These are phyloP conservation scores for Molorchus minor DNA, from an alignment of 2,888 invertebrate genomes.

Conservation along the genomic window DNA sequence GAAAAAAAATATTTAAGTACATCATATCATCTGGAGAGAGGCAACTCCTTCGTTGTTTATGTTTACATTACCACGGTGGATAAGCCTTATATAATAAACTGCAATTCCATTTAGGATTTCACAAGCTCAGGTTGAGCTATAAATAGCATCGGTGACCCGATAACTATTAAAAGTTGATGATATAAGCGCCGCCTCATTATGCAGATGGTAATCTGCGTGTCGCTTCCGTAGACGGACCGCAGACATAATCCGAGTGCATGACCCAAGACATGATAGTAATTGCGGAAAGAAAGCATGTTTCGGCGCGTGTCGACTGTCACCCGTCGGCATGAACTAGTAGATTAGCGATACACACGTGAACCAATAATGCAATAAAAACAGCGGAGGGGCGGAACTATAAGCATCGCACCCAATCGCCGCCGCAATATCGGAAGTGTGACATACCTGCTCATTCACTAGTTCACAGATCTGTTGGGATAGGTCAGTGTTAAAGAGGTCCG, in stretches of 20 bases:
- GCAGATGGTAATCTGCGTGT: conserved; percentile 18
- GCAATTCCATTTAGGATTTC: no score
- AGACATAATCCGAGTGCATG: conserved; percentile 17
- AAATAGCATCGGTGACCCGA: no score
- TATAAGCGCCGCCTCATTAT: conserved; percentile 10
- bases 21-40: no score
- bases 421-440: conserved; percentile 59
- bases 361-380: conserved; percentile 60
- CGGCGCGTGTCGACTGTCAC: conserved; percentile 59
- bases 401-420: conserved; percentile 55
- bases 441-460: conserved; percentile 50
- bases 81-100: no score
- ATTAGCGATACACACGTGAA: conserved; percentile 54
- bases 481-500: conserved; percentile 52
- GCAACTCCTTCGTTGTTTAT: no score
- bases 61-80: no score
- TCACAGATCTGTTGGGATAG: conserved; percentile 52
- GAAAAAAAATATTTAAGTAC: no score
- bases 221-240: conserved; percentile 15
- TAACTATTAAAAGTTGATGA: conserved; percentile 7
- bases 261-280: conserved; percentile 28
- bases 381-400: conserved; percentile 52
- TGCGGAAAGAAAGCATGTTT: conserved; percentile 36
- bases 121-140: no score
- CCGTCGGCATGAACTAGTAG: conserved; percentile 54